Evolutionary conservation across 1,140 invertebrate genomes (phyloP).

Genomic region (Eumeta japonica): DNA sequence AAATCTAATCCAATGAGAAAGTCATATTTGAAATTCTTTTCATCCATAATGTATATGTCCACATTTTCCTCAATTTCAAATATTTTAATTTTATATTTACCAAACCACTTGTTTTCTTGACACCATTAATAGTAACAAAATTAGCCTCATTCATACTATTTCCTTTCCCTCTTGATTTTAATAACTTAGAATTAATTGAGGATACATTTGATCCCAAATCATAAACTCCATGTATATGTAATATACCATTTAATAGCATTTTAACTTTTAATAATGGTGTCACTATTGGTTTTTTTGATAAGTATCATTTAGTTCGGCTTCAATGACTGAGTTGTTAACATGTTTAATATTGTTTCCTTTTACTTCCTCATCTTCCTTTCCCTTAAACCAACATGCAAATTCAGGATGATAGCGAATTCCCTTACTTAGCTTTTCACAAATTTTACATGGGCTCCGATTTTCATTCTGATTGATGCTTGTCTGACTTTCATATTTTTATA

Average conservation of each 20-base stretch:
- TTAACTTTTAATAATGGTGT: background rate
- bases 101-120: slow-evolving; percentile 1
- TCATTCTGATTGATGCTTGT: background rate
- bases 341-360: slow-evolving; percentile 1
- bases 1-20: too few relatives aligned
- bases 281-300: slow-evolving; percentile 1
- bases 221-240: background rate
- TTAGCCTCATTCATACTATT: background rate
- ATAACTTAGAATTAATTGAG: slow-evolving; percentile 1
- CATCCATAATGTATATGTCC: background rate
- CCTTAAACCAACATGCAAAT: slow-evolving; percentile 8
- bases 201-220: background rate
- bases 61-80: slow-evolving; percentile 1
- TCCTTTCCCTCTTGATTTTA: background rate
- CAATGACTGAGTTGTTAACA: background rate
- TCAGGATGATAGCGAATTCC: slow-evolving; percentile 15
- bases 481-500: background rate
- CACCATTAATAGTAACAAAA: background rate
- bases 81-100: background rate
- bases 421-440: slow-evolving; percentile 1
- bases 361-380: background rate
- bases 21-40: slow-evolving; percentile 1
- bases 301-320: background rate
- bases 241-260: background rate
- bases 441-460: background rate